Conservation (phyloP, 2,888 invertebrate species). For the Brachyptera putata region DNA sequence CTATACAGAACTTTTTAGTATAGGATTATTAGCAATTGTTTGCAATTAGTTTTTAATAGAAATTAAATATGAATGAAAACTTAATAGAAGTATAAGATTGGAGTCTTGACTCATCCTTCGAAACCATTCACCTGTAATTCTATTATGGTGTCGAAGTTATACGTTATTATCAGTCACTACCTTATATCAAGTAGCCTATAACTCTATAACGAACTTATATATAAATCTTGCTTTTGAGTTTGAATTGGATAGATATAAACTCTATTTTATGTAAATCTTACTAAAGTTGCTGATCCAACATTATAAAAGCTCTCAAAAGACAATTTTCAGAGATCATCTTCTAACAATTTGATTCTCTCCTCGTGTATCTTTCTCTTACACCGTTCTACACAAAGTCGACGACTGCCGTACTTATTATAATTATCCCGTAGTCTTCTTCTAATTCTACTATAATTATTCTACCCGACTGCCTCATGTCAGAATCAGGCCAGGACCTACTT, state of each 20-base stretch:
- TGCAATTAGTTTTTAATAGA: too few relatives aligned
- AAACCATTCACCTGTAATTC: not conserved
- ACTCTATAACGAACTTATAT: too few relatives aligned
- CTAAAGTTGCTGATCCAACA: conserved; percentile 1
- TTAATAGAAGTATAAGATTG: too few relatives aligned
- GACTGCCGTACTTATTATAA: conserved; percentile 6
- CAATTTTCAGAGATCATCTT: conserved; percentile 5
- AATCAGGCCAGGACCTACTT: too few relatives aligned
- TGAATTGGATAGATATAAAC: not conserved
- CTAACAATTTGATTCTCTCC: not conserved
- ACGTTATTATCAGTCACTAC: not conserved
- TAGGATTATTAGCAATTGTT: too few relatives aligned
- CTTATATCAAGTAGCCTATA: not conserved
- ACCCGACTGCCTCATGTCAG: conserved; percentile 7
- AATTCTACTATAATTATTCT: not conserved
- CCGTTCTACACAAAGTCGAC: not conserved
- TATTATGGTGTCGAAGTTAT: not conserved
- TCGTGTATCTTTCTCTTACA: not conserved
- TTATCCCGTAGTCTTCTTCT: conserved; percentile 3
- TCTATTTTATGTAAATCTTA: conserved; percentile 6
- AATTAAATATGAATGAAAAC: too few relatives aligned
- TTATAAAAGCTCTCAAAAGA: conserved; percentile 1
- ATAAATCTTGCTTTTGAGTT: too few relatives aligned
- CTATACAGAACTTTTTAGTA: too few relatives aligned
- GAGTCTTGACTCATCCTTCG: too few relatives aligned